Base-by-base conservation (phyloP, 2,113 vertebrate genomes). In the Glareola pratincola region DNA sequence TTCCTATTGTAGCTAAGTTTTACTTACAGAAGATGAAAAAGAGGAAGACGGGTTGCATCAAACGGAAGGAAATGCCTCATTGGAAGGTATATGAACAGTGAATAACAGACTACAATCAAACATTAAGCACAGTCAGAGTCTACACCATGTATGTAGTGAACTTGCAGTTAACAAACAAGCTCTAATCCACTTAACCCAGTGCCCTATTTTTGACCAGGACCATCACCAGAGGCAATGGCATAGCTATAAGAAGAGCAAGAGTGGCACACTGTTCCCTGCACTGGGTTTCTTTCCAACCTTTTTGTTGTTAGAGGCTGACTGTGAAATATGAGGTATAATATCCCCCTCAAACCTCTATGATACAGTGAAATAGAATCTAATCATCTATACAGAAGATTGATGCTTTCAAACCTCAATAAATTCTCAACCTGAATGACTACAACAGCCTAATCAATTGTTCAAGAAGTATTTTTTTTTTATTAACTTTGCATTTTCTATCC, bases 201-300 rank as follows among this genome's bases (percentile, higher is more conserved):
- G 39, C 32, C 36, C 24, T 26, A 2, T 59, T 82, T 83, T 63
- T n/a, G 51, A 50, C 19, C 0, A 0, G 39, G 53, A 37, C 8
- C 0, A 0, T 32, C 51, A 43, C 24, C 30, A 82, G 39, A 77
- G 50, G 34, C 54, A 73, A 39, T 72, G 7, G 30, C 37, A 57
- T 1, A 47, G 43, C 21, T 64, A 14, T 7, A 86, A 10, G 48
- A 81, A 51, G 30, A 90, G 17, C 16, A 74, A 30, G 36, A 88
- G 10, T 7, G 14, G 23, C 8, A 20, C 34, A 32, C 39, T 39
- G 32, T 23, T 74, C n/a, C 76, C 43, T 32, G 9, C 12, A 69
- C 11, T 24, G 68, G 36, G 24, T 51, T n/a, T 87, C 36, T 43
- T 76, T 29, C 27, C 57, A 71, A 30, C 5, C 2, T 67, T 63